Evolutionary conservation across 2,797 vertebrate genomes (phyloP).

Genomic region (Scarus forsteni): DNA sequence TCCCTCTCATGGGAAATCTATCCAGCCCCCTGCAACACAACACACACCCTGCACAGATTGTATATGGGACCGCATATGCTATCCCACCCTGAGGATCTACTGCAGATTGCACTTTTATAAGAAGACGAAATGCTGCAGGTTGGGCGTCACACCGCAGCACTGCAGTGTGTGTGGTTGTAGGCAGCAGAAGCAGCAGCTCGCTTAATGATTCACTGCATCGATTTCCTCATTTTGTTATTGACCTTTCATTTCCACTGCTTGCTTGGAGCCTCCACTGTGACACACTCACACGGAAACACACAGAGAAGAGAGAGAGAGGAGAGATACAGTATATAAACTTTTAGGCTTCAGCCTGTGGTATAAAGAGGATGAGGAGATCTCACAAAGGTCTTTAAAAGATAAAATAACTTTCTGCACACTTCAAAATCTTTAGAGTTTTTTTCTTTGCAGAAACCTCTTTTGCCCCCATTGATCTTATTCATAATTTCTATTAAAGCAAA

Average conservation of each 20-base stretch:
- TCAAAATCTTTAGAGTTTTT: not conserved
- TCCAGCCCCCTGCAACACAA: conserved; percentile 1
- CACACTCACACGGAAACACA: conserved; percentile 10
- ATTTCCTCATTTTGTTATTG: conserved; percentile 67
- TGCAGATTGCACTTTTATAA: not conserved
- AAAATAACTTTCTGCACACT: not conserved
- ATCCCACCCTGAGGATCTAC: not conserved
- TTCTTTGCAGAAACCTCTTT: not conserved
- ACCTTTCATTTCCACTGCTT: conserved; percentile 41
- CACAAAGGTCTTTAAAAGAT: not conserved
- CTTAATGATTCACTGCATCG: conserved; percentile 62
- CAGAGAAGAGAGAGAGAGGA: not conserved
- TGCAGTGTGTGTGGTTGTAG: conserved; percentile 24
- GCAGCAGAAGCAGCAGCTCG: conserved; percentile 15
- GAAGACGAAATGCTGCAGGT: not conserved
- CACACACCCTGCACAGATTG: conserved; percentile 6
- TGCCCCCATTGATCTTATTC: not conserved
- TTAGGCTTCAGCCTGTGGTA: not conserved
- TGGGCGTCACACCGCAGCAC: conserved; percentile 15
- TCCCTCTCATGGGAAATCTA: conserved; percentile 19
- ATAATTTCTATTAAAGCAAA: too few species aligned
- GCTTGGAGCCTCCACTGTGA: conserved; percentile 15
- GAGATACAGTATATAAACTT: not conserved
- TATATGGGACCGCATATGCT: not conserved
- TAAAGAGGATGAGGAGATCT: not conserved